These are phyloP conservation scores for Pyrgus malvae DNA, from an alignment of 2,888 invertebrate species.

Conservation along the genomic window DNA sequence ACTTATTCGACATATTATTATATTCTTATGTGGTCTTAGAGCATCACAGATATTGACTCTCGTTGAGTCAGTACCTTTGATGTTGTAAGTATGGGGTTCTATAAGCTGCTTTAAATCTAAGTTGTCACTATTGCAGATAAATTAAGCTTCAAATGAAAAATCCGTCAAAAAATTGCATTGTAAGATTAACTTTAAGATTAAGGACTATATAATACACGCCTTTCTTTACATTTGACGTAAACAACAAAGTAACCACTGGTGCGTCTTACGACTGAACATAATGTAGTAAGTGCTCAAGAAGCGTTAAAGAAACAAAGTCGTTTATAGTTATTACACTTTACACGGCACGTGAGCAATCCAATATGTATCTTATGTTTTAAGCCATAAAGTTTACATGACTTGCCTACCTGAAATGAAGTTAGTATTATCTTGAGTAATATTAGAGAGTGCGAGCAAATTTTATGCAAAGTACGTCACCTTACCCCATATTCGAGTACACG, in stretches of 20 bases:
- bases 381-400: background rate
- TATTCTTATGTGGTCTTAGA: no score
- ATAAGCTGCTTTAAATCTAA: no score
- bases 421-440: background rate
- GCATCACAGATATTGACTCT: no score
- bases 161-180: no score
- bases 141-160: no score
- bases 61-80: no score
- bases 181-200: background rate
- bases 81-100: no score
- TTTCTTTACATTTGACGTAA: background rate
- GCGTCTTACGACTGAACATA: background rate
- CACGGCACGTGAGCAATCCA: slow-evolving; percentile 1
- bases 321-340: slow-evolving; percentile 2
- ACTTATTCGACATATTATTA: no score
- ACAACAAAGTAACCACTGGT: background rate
- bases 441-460: background rate
- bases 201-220: background rate
- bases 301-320: slow-evolving; percentile 10
- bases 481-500: background rate
- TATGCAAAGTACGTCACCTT: background rate
- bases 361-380: background rate
- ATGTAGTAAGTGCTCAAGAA: slow-evolving; percentile 5
- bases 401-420: background rate
- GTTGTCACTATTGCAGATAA: no score